Evolutionary conservation across 2,888 invertebrate species (phyloP).

Genomic region (Philopedon plagiatum): DNA sequence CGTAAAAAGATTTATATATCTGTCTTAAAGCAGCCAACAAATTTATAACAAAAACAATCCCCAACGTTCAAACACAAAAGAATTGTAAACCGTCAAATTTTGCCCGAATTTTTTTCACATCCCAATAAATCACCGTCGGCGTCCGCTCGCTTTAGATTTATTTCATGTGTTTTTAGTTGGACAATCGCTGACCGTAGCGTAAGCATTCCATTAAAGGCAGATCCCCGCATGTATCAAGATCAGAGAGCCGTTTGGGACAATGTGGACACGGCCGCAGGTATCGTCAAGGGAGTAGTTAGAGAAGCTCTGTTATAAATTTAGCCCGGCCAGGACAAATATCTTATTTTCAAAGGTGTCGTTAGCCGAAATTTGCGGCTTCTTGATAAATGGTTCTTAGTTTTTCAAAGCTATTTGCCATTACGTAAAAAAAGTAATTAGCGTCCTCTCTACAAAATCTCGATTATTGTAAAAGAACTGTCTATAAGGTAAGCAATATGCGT

Average conservation of each 20-base stretch:
- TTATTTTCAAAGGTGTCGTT: conserved; percentile 53
- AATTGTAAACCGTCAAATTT: conserved; percentile 46
- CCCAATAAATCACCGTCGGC: conserved; percentile 51
- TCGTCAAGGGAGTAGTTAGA: conserved; percentile 65
- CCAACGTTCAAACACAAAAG: conserved; percentile 22
- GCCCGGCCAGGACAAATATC: conserved; percentile 49
- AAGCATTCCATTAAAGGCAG: conserved; percentile 67
- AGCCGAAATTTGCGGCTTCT: conserved; percentile 25
- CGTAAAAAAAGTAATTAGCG: not conserved
- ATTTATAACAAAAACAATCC: conserved; percentile 31
- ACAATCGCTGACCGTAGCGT: conserved; percentile 65
- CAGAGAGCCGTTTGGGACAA: conserved; percentile 59
- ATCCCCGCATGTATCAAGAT: conserved; percentile 66
- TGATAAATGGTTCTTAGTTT: conserved; percentile 19
- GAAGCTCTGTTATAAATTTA: conserved; percentile 65
- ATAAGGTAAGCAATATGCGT: not conserved
- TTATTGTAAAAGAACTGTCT: not conserved
- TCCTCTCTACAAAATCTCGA: not conserved
- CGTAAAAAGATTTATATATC: no score
- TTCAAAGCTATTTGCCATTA: not conserved
- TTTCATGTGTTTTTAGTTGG: conserved; percentile 61
- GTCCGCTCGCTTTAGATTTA: conserved; percentile 59
- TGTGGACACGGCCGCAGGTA: conserved; percentile 62
- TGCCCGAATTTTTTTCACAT: conserved; percentile 50
- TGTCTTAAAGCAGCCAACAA: not conserved